A percentile compares a stretch with the other conserved stretches of the same genome.
Conservation (phyloP, 2,113 vertebrate genomes). For the Aptenodytes forsteri region DNA sequence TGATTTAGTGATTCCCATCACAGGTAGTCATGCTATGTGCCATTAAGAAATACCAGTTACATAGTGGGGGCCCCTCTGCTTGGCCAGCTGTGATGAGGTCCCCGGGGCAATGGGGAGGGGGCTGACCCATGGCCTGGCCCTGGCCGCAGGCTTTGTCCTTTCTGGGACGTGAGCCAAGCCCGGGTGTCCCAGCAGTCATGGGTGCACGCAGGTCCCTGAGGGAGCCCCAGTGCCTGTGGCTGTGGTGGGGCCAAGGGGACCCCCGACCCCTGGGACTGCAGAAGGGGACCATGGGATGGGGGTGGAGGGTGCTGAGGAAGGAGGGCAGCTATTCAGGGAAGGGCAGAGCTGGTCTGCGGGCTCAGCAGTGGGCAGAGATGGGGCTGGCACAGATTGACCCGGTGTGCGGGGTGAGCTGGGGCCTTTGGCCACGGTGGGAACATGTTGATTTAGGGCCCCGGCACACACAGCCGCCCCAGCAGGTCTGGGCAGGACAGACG, state of each 20-base stretch:
- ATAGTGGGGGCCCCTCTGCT: too few relatives aligned
- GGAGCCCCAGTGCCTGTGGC: background rate
- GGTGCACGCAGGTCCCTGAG: background rate
- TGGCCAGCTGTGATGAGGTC: background rate
- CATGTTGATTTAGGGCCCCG: background rate
- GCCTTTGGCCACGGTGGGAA: background rate
- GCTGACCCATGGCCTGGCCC: background rate
- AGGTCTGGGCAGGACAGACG: background rate
- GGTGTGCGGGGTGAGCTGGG: rapidly evolving
- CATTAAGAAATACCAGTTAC: background rate
- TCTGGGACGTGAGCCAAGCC: background rate
- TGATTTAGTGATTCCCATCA: background rate
- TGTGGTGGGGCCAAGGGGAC: background rate
- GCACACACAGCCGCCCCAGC: rapidly evolving
- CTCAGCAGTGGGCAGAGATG: background rate
- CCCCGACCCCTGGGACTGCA: background rate
- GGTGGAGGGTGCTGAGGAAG: background rate
- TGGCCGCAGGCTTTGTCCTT: background rate
- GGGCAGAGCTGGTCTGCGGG: background rate
- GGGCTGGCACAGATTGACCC: background rate
- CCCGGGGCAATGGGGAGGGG: background rate
- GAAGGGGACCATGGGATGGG: background rate
- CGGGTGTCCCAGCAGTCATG: rapidly evolving
- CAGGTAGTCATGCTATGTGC: background rate
- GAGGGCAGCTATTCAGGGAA: background rate